phyloP scores from a whole-genome alignment of 1,140 invertebrate genomes.

The Mactra quadrangularis region DNA sequence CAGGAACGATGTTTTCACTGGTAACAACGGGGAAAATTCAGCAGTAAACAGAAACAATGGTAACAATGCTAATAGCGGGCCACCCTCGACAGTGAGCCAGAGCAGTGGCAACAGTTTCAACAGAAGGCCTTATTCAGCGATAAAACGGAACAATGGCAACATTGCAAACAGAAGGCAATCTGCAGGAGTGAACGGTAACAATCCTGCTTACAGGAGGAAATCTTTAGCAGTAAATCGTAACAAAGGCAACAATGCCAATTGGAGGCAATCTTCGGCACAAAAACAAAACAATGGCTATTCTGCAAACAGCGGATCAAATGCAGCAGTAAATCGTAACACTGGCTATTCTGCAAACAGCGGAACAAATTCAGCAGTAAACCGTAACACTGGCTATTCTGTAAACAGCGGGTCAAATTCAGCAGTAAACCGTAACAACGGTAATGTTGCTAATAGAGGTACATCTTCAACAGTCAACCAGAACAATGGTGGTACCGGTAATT shows the following conservation, averaged over 20 bases:
- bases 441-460: background rate
- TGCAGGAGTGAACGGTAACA: no score
- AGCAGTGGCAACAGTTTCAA: background rate
- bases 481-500: background rate
- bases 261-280: no score
- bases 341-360: background rate
- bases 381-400: background rate
- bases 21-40: background rate
- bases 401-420: background rate
- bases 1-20: background rate
- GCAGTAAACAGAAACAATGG: background rate
- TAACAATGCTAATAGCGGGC: background rate
- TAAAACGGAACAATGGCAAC: no score
- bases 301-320: background rate
- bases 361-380: background rate
- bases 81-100: background rate
- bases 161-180: no score
- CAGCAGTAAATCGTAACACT: no score
- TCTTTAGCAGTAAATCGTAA: no score
- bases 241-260: no score
- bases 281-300: no score
- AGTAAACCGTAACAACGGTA: background rate
- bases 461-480: background rate
- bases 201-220: no score
- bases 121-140: no score